These are phyloP conservation scores for Erpetoichthys calabaricus DNA, from an alignment of 2,797 vertebrate genomes.

Conservation along the genomic window DNA sequence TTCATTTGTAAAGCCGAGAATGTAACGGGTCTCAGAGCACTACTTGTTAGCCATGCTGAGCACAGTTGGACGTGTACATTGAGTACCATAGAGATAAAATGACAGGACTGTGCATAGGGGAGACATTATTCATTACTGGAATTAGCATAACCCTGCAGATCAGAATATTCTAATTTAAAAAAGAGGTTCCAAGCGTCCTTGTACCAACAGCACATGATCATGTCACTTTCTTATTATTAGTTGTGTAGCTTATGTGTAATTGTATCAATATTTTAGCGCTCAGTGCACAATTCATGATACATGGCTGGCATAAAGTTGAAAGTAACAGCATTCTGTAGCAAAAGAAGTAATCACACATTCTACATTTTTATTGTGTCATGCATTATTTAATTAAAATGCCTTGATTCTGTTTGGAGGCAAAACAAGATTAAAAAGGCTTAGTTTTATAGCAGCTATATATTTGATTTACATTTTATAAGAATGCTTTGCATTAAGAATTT, in stretches of 20 bases:
- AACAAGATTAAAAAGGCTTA: slow-evolving; percentile 65
- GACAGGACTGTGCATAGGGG: slow-evolving; percentile 20
- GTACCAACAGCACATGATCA: slow-evolving; percentile 36
- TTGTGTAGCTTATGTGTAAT: slow-evolving; percentile 52
- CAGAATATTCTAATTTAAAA: slow-evolving; percentile 61
- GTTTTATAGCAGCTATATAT: slow-evolving; percentile 69
- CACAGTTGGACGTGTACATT: slow-evolving; percentile 26
- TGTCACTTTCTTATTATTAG: slow-evolving; percentile 50
- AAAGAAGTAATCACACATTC: slow-evolving; percentile 56
- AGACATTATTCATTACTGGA: slow-evolving; percentile 38
- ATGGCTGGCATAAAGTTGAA: slow-evolving; percentile 61
- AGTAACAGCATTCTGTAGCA: slow-evolving; percentile 53
- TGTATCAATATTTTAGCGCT: slow-evolving; percentile 68
- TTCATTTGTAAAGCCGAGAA: slow-evolving; percentile 13
- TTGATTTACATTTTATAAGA: slow-evolving; percentile 71
- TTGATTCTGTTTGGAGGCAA: slow-evolving; percentile 55
- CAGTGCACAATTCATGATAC: slow-evolving; percentile 53
- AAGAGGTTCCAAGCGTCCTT: slow-evolving; percentile 40
- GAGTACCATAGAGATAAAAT: slow-evolving; percentile 9
- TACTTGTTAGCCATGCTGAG: slow-evolving; percentile 23
- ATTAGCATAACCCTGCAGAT: slow-evolving; percentile 53
- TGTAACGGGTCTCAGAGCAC: slow-evolving; percentile 14
- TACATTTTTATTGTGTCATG: slow-evolving; percentile 62
- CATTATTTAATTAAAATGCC: slow-evolving; percentile 70
- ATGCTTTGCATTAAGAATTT: slow-evolving; percentile 76